Evolutionary conservation across 2,113 vertebrate genomes (phyloP).

Genomic region (Leptobrachium ailaonicum): DNA sequence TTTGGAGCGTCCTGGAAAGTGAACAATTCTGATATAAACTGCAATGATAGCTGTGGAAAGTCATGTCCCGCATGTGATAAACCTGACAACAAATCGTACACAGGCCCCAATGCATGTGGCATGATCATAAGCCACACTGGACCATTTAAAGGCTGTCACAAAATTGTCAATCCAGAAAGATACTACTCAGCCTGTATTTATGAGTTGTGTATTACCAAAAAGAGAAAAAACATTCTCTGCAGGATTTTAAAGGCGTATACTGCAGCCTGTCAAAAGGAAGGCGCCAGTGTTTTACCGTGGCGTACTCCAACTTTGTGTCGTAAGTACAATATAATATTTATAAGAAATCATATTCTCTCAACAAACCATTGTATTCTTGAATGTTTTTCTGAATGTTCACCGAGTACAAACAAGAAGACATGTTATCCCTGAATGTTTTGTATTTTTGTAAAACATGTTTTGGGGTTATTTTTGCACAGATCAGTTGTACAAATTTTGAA

Average conservation of each 20-base stretch:
- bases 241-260: conserved; percentile 64
- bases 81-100: not conserved
- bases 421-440: no score
- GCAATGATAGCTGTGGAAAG: conserved; percentile 53
- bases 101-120: conserved; percentile 55
- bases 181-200: conserved; percentile 65
- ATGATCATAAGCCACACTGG: conserved; percentile 58
- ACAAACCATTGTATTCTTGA: no score
- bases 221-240: conserved; percentile 59
- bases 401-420: no score
- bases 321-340: conserved; percentile 54
- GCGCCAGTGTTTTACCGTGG: conserved; percentile 61
- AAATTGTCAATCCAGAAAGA: conserved; percentile 50
- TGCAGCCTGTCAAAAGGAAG: conserved; percentile 62
- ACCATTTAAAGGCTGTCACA: conserved; percentile 66
- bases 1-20: conserved; percentile 65
- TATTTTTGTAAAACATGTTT: no score
- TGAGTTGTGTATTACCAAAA: conserved; percentile 57
- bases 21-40: conserved; percentile 37
- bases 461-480: no score
- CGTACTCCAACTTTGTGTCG: conserved; percentile 64
- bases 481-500: no score
- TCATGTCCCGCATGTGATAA: conserved; percentile 50
- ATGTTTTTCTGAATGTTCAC: no score
- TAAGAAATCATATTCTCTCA: no score